Conservation (phyloP, 2,888 invertebrate genomes). For the Drosophila histrio region DNA sequence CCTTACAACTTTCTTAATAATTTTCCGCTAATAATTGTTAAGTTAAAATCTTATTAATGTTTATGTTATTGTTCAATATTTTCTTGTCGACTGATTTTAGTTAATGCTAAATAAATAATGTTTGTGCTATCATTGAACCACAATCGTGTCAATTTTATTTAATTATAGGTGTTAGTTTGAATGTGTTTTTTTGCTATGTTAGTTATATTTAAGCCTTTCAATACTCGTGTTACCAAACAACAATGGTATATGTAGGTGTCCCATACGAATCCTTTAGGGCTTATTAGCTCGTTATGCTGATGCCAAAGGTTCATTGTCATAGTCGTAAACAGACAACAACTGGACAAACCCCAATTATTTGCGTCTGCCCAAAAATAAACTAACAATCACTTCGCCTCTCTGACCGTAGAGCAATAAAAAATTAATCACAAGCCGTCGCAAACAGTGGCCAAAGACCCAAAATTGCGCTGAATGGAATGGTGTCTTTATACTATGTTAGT, state of each 20-base stretch:
- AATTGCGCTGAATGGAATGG: slow-evolving; percentile 13
- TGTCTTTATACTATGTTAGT: background rate
- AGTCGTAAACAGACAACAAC: slow-evolving; percentile 30
- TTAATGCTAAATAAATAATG: too few relatives aligned
- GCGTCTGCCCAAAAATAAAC: slow-evolving; percentile 18
- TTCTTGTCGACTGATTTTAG: too few relatives aligned
- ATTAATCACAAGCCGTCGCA: slow-evolving; percentile 61
- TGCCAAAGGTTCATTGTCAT: slow-evolving; percentile 23
- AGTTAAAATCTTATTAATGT: too few relatives aligned
- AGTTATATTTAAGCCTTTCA: too few relatives aligned
- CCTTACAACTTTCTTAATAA: too few relatives aligned
- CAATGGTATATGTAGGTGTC: background rate
- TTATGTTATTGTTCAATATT: too few relatives aligned
- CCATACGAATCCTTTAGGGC: slow-evolving; percentile 21
- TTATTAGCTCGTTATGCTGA: slow-evolving; percentile 44
- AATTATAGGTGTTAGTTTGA: too few relatives aligned
- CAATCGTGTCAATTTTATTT: too few relatives aligned
- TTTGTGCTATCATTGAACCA: too few relatives aligned
- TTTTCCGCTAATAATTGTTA: too few relatives aligned
- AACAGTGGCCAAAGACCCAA: slow-evolving; percentile 29
- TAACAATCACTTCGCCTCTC: slow-evolving; percentile 22
- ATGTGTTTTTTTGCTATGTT: too few relatives aligned
- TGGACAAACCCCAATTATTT: slow-evolving; percentile 47
- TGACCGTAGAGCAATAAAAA: slow-evolving; percentile 57
- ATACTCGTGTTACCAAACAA: too few relatives aligned